Base-by-base conservation (phyloP, 2,888 invertebrate species). In the Eristalinus sepulchralis region DNA sequence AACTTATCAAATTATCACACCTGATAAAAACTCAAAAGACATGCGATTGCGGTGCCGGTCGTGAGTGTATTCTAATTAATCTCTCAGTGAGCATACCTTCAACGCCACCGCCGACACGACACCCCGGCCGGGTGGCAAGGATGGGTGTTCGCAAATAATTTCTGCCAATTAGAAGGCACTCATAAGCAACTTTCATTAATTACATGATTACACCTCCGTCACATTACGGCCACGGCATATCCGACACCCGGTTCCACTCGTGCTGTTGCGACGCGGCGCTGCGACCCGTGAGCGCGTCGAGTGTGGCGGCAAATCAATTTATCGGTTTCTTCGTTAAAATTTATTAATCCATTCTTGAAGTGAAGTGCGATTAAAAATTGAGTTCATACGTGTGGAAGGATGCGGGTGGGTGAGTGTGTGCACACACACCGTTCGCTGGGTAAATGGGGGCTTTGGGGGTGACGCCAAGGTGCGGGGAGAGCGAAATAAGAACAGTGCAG, bases 21-120 rank as follows among this genome's bases (percentile, higher is more conserved):
- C 57, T 78, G 78, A 71, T 70, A 78, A 71, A 70, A 78, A 70
- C 70, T 70, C 78, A 70, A 78, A 70, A 57, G 70, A 78, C 78
- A 39, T 64, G 31, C 63, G 39, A 78, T 64, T 63, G 70, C 78
- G 63, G 63, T 17, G 5, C 57, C 11, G 34, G n/a, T 22, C 17
- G 39, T 70, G 36, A 70, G 62, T 63, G 31, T 55, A 63, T 22
- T 63, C 39, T 78, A 78, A 78, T 78, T 78, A 78, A 78, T 78
- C 70, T 47, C 47, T 78, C 57, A 57, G 63, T 78, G 63, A 78
- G 57, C 78, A 70, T 63, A 64, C 78, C 78, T 70, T 78, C 78
- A 70, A 71, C 78, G 57, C 78, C 63, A 24, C 39, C 47, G 62
- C 55, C 57, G 17, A 8, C 47, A n/a, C 68, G 53, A 78, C 70